Conservation (phyloP, 2,888 invertebrate genomes). For the Agonum fuliginosum region DNA sequence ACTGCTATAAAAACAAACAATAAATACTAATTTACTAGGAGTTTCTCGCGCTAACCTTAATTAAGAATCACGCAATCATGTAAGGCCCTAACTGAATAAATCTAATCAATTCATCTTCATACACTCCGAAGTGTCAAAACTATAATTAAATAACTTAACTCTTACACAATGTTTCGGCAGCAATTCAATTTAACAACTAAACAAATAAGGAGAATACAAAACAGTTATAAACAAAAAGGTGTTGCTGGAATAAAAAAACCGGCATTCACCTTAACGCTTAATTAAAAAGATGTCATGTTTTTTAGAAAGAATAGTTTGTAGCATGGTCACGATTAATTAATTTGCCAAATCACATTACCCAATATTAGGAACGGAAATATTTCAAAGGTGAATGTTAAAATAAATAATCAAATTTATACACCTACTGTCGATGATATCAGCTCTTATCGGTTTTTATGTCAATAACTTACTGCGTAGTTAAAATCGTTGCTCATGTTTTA, state of each 20-base stretch:
- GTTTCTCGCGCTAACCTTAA: not conserved
- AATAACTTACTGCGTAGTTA: no score
- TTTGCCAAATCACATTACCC: not conserved
- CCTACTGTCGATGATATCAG: not conserved
- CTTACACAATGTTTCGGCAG: not conserved
- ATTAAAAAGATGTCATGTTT: not conserved
- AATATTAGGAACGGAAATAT: not conserved
- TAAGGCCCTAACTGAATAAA: not conserved
- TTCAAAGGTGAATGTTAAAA: not conserved
- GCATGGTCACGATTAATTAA: not conserved
- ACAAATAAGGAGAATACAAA: not conserved
- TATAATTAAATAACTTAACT: not conserved
- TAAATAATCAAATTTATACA: not conserved
- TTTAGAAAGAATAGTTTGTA: not conserved
- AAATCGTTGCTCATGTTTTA: not conserved
- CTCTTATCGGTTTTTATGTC: no score
- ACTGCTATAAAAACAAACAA: no score
- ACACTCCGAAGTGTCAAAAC: not conserved
- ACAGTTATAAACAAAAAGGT: constrained; percentile 2
- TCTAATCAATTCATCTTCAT: not conserved
- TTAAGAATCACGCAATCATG: not conserved
- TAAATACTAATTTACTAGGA: no score
- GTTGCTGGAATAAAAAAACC: not conserved
- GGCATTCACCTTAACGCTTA: not conserved
- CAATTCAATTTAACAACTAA: not conserved